A percentile compares a stretch with the other conserved stretches of the same genome.
Evolutionary conservation across 2,113 vertebrate genomes (phyloP).

Genomic region (Morone saxatilis): DNA sequence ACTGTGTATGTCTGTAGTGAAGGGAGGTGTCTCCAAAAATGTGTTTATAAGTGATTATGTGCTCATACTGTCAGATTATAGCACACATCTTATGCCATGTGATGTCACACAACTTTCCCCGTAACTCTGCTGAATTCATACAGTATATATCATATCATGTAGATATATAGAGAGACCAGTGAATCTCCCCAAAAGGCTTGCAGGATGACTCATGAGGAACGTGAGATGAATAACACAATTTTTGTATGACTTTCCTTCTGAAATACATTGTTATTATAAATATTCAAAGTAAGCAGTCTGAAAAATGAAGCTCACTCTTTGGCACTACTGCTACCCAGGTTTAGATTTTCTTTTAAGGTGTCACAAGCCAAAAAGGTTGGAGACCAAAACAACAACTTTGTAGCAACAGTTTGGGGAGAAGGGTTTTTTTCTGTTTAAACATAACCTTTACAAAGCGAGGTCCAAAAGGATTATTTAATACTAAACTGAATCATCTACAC

Average conservation of each 20-base stretch:
- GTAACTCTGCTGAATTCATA: background rate
- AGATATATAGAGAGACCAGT: too few species aligned
- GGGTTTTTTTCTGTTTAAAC: too few species aligned
- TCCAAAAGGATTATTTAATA: too few species aligned
- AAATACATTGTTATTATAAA: background rate
- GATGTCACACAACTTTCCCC: background rate
- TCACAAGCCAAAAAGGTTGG: too few species aligned
- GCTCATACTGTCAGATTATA: background rate
- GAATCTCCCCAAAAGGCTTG: background rate
- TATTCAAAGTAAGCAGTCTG: background rate
- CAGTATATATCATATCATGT: background rate
- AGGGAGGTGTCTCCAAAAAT: slow-evolving; percentile 16
- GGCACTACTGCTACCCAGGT: background rate
- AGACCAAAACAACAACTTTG: too few species aligned
- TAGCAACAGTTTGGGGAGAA: too few species aligned
- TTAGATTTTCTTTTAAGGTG: too few species aligned
- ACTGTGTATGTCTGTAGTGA: slow-evolving; percentile 26
- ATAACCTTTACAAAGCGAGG: too few species aligned
- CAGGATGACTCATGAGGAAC: too few species aligned
- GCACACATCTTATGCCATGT: slow-evolving; percentile 7
- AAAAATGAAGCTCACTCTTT: background rate
- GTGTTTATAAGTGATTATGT: background rate
- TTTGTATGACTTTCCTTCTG: background rate
- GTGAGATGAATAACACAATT: too few species aligned
- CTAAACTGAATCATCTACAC: too few species aligned